These are phyloP conservation scores for Vombatus ursinus DNA, from an alignment of 2,113 vertebrate genomes.

Conservation along the genomic window DNA sequence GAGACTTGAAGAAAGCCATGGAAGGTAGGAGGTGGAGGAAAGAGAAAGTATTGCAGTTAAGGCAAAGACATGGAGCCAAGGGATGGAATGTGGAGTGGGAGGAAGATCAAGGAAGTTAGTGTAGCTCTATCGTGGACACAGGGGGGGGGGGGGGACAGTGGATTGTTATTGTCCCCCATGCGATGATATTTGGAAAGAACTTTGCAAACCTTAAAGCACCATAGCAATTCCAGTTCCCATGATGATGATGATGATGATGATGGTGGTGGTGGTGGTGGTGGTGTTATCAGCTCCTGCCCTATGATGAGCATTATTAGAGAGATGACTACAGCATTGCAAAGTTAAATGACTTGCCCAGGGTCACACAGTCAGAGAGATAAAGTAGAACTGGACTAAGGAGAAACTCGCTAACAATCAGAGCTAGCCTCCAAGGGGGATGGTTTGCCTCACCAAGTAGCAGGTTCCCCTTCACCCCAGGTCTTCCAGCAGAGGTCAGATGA, in stretches of 20 bases:
- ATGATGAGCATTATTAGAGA: background rate
- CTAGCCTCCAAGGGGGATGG: background rate
- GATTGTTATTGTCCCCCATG: background rate
- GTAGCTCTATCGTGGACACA: background rate
- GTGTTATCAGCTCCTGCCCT: background rate
- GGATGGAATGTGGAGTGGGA: background rate
- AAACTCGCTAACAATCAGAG: background rate
- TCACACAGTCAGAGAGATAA: background rate
- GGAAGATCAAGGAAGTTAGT: background rate
- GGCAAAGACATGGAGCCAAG: background rate
- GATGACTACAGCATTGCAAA: background rate
- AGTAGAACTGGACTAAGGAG: background rate
- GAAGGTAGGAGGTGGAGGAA: background rate
- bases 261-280: no score
- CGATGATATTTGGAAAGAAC: background rate
- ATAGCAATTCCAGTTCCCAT: background rate
- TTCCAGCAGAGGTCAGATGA: background rate
- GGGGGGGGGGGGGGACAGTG: fast-evolving
- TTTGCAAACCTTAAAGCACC: background rate
- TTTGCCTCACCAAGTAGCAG: no score
- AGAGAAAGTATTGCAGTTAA: background rate
- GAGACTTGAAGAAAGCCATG: background rate
- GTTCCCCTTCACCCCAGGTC: background rate
- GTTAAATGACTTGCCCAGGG: background rate
- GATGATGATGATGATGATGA: background rate